Evolutionary conservation across 2,797 vertebrate genomes (phyloP), one percentile per base, ranked within the genome.

Genomic region (Peromyscus attwateri): DNA sequence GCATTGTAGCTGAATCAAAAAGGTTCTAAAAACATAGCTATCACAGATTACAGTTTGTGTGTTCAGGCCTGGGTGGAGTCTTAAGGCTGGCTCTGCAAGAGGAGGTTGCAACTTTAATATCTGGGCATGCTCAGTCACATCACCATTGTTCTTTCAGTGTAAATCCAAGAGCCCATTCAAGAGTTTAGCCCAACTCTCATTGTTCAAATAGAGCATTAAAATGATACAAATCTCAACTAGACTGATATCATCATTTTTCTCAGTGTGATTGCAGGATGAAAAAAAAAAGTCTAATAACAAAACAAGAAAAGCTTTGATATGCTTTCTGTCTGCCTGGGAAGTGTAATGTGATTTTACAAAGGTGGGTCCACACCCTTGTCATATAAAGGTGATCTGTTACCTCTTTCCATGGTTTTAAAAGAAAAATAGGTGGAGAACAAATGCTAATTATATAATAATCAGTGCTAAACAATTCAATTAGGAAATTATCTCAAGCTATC

Each of bases 381-480:
- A n/a, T 62, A 73, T 76, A 92, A 95, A 95, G n/a, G 3, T 5
- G 6, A 88, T 79, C 21, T 6, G 77, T 23, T 89, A 64, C 55
- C 40, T 95, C 6, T 71, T 64, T 87, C 64, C 31, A 84, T 92
- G 9, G 40, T 89, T 87, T 87, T 68, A 43, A 96, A 89, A 68
- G 73, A 68, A 90, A 96, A 89, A 60, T 5, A 91, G 6, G 27
- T 6, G 31, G 34, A 80, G 52, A 68, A 95, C 29, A 91, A 95
- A 62, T 88, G 52, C 80, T 94, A 87, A 79, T 92, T 93, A 49
- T 70, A 49, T 68, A 88, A 25, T 71, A 7, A 7, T 82, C 46
- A 31, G 43, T 60, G 92, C 75, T 49, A 95, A 95, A 92, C 16
- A 91, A 91, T 77, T 96, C 34, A 91, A 57, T 92, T 89, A 92